Evolutionary conservation across 2,888 invertebrate species (phyloP).

Genomic region (Amiota mariae): DNA sequence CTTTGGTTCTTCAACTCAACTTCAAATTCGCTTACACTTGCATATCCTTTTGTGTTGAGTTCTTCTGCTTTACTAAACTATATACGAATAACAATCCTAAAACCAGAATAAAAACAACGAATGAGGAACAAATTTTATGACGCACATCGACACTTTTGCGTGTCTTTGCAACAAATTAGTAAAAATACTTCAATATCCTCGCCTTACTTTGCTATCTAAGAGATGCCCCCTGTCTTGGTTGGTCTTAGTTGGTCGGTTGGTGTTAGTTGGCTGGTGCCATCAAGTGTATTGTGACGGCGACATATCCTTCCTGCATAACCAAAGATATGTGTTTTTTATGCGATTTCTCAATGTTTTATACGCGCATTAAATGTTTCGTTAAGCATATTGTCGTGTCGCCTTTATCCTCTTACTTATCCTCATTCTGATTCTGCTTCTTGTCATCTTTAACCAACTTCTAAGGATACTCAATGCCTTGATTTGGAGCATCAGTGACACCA

Average conservation of each 20-base stretch:
- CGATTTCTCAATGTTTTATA: slow-evolving; percentile 52
- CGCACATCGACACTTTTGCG: slow-evolving; percentile 58
- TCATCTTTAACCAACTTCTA: no score
- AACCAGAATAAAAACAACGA: slow-evolving; percentile 19
- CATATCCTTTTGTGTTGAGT: neutral
- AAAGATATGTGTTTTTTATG: slow-evolving; percentile 53
- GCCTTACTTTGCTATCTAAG: neutral
- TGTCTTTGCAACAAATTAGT: slow-evolving; percentile 59
- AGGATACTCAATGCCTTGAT: neutral
- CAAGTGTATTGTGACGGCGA: slow-evolving; percentile 39
- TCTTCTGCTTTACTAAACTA: no score
- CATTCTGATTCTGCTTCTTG: neutral
- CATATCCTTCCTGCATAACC: slow-evolving; percentile 26
- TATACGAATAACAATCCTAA: no score
- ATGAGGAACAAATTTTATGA: slow-evolving; percentile 49
- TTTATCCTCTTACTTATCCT: neutral
- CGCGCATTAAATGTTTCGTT: slow-evolving; percentile 57
- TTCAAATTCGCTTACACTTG: slow-evolving; percentile 57
- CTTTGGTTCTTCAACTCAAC: no score
- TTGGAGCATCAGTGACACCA: neutral
- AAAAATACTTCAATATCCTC: slow-evolving; percentile 32
- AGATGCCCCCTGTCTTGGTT: neutral
- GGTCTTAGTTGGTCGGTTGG: slow-evolving; percentile 18
- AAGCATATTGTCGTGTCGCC: slow-evolving; percentile 41
- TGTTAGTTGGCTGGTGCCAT: slow-evolving; percentile 29